Base-by-base conservation (phyloP, 2,888 invertebrate species). In the Trichogramma dendrolimi region DNA sequence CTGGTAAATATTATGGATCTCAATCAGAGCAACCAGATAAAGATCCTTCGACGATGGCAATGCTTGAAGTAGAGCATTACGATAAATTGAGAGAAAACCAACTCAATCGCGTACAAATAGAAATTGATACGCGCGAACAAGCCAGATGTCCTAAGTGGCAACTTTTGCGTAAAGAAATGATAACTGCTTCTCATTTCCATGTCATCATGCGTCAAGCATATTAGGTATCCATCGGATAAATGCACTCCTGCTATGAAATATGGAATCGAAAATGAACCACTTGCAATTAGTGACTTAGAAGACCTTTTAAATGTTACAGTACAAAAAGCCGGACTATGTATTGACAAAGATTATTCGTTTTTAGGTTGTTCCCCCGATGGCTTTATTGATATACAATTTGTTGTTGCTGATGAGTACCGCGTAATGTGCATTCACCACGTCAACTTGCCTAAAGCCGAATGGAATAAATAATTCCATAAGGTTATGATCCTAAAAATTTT, bases 121-220 rank as follows among this genome's bases (percentile, higher is more conserved):
- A 67, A 52, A 6, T 6, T 5, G 47, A 61, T 38, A 69, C 68
- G 6, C 58, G 55, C 44, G 55, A 59, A 8, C 68, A 68, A 60
- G 53, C 49, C 6, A 11, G 43, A 6, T 56, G 40, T 10, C 51
- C 60, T 6, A 55, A 53, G 14, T 70, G 68, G 69, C 47, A 50
- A n/a, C 10, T 58, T 27, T 58, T 63, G 48, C 60, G 65, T 50
- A 58, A 49, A 52, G 43, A 60, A 10, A 50, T 69, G 46, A 42
- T 70, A 38, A 69, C 69, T 6, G 61, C 68, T 40, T 68, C 68
- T 1, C 61, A 68, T 59, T 70, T 69, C 60, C 65, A 64, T 14
- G 11, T 43, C 11, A 48, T 67, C 27, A 66, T 62, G 49, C 54
- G 68, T 68, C 0, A 55, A 56, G 53, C 40, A 41, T 40, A 68